Conservation (phyloP, 2,113 vertebrate genomes). For the Hyperoodon ampullatus region DNA sequence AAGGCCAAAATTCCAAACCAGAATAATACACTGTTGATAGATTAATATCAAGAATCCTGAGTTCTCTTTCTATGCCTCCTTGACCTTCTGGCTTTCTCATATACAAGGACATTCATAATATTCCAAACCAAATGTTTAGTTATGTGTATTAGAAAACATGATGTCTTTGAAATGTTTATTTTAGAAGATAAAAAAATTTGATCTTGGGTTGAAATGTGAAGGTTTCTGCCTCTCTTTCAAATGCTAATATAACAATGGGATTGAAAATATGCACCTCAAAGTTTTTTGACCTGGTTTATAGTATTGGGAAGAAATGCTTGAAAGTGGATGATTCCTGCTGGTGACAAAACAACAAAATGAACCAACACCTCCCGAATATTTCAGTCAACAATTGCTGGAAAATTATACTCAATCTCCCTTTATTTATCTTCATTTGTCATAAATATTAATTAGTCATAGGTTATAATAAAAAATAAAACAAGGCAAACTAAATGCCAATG, state of each 20-base stretch:
- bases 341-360: neutral
- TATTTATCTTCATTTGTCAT: neutral
- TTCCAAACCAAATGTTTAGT: neutral
- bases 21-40: neutral
- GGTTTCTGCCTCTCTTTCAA: neutral
- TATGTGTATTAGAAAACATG: neutral
- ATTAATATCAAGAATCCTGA: neutral
- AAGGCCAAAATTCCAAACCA: neutral
- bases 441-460: neutral
- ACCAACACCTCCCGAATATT: neutral
- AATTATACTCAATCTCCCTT: neutral
- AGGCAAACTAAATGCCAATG: neutral
- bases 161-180: neutral
- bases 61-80: neutral
- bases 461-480: neutral
- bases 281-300: neutral
- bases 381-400: neutral
- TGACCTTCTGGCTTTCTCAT: neutral
- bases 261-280: neutral
- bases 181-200: neutral
- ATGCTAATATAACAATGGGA: neutral
- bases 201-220: constrained; percentile 26
- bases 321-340: neutral
- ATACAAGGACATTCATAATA: neutral
- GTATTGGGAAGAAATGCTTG: neutral